phyloP scores from a whole-genome alignment of 2,888 invertebrate species.

The Diaperis boleti region DNA sequence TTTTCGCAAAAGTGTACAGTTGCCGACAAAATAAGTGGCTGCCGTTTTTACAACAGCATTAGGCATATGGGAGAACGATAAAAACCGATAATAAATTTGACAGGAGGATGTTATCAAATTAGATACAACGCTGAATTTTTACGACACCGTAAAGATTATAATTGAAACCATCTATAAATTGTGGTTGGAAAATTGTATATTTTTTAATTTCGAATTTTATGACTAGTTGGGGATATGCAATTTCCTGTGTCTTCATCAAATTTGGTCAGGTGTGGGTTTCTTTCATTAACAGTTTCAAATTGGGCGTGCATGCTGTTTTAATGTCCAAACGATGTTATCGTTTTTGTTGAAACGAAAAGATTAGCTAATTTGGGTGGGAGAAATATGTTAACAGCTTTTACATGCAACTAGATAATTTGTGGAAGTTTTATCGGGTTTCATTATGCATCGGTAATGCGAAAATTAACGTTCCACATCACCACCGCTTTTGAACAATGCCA shows the following conservation, averaged over 20 bases:
- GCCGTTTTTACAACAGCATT: constrained; percentile 1
- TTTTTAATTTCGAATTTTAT: not conserved
- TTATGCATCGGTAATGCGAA: no score
- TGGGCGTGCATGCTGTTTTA: not conserved
- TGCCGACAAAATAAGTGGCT: not conserved
- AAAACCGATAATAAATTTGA: constrained; percentile 14
- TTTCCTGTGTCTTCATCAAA: not conserved
- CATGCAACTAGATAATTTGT: no score
- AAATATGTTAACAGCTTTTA: no score
- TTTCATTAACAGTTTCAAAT: not conserved
- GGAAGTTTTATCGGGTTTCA: no score
- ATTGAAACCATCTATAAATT: constrained; percentile 27
- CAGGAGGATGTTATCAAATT: constrained; percentile 18
- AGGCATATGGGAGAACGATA: constrained; percentile 9
- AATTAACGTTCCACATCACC: no score
- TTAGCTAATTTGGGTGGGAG: no score
- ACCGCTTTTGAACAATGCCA: no score
- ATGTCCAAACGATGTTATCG: no score
- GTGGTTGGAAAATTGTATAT: not conserved
- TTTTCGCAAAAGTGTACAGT: not conserved
- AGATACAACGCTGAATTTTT: constrained; percentile 20
- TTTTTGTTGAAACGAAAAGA: no score
- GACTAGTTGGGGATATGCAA: not conserved
- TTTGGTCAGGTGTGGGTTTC: not conserved
- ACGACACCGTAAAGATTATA: constrained; percentile 27